These are phyloP conservation scores for Lycia hirtaria DNA, from an alignment of 2,888 invertebrate species.

Conservation along the genomic window DNA sequence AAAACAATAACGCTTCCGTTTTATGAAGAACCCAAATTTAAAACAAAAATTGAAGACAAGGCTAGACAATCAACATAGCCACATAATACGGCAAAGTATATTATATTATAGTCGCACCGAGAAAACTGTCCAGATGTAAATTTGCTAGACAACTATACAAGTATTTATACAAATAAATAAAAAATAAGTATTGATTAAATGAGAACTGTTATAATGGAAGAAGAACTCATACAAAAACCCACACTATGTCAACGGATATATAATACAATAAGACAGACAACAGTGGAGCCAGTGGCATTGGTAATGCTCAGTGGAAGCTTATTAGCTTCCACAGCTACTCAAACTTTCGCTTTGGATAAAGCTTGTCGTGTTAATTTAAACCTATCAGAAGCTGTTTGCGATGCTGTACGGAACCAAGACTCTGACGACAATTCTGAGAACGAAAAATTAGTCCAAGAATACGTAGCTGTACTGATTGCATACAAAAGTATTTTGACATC, in stretches of 20 bases:
- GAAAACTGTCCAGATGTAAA: neutral
- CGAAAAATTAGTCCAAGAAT: slow-evolving; percentile 83
- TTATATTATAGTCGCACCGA: slow-evolving; percentile 1
- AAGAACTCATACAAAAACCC: slow-evolving; percentile 9
- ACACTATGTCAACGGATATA: neutral
- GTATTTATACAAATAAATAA: neutral
- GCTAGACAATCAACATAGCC: neutral
- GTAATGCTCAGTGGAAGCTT: neutral
- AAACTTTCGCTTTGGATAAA: slow-evolving; percentile 33
- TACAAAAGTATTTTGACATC: slow-evolving; percentile 91
- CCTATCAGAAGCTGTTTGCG: slow-evolving; percentile 87
- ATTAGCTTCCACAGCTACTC: slow-evolving; percentile 81
- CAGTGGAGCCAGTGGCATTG: slow-evolving; percentile 13
- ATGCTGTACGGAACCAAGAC: slow-evolving; percentile 85
- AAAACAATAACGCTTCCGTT: neutral
- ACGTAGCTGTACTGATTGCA: slow-evolving; percentile 88
- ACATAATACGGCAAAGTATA: neutral
- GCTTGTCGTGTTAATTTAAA: slow-evolving; percentile 86
- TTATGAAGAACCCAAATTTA: neutral
- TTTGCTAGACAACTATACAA: neutral
- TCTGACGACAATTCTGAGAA: slow-evolving; percentile 80
- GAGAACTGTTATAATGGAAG: neutral
- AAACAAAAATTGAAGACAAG: too few relatives aligned
- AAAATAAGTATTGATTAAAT: neutral
- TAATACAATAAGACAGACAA: neutral